A percentile compares a stretch with the other conserved stretches of the same genome.
phyloP scores from a whole-genome alignment of 2,797 vertebrate genomes.

The Enteromius viviparus region DNA sequence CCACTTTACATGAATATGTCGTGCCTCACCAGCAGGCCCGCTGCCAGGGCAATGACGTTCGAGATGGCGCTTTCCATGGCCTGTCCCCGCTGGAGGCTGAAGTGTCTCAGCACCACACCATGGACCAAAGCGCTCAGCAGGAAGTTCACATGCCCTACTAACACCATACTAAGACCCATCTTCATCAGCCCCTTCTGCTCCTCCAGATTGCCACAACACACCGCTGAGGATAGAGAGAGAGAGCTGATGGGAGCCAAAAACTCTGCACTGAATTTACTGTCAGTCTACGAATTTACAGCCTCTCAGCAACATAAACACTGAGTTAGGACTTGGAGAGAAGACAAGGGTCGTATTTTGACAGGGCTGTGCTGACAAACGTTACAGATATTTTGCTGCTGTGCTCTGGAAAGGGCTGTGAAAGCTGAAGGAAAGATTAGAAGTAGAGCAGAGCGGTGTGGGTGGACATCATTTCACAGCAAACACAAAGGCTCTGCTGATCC shows the following conservation, averaged over 20 bases:
- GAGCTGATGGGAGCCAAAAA: neutral
- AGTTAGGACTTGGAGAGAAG: conserved; percentile 12
- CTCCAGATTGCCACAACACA: conserved; percentile 74
- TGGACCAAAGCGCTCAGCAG: conserved; percentile 85
- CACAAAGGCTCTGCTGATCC: conserved; percentile 26
- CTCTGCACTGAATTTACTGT: neutral
- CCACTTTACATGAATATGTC: neutral
- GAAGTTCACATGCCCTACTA: conserved; percentile 90
- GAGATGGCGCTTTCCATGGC: conserved; percentile 81
- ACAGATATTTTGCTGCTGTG: neutral
- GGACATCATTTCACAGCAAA: conserved; percentile 12
- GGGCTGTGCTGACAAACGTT: conserved; percentile 6
- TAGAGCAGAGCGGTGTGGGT: conserved; percentile 13
- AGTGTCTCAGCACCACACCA: conserved; percentile 85
- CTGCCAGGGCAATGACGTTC: conserved; percentile 78
- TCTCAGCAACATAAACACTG: conserved; percentile 19
- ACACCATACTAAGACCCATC: conserved; percentile 86
- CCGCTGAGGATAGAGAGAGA: conserved; percentile 58
- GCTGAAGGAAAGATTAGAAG: conserved; percentile 9
- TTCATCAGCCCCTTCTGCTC: conserved; percentile 85
- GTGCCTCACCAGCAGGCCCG: conserved; percentile 83
- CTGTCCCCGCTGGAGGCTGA: conserved; percentile 72
- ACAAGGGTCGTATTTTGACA: conserved; percentile 21
- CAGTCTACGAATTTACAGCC: neutral
- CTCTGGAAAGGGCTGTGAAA: conserved; percentile 4